Percentiles rank a stretch among this genome's conserved stretches.
phyloP scores from a whole-genome alignment of 2,797 vertebrate species.

The Salarias fasciatus region DNA sequence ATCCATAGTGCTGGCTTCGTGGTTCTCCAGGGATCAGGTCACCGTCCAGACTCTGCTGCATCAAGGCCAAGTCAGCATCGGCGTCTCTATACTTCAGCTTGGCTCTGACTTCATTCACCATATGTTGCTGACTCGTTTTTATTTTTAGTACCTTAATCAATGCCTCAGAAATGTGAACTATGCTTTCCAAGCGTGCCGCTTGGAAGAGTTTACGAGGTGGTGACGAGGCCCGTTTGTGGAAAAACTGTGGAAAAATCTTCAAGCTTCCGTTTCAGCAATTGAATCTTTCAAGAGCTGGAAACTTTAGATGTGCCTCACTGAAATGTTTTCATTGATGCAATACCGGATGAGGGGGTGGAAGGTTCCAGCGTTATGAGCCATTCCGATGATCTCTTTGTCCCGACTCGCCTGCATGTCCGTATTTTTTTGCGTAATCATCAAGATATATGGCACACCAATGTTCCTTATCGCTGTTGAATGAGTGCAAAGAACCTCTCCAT shows the following conservation, averaged over 20 bases:
- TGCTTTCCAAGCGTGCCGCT: neutral
- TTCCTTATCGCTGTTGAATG: conserved; percentile 9
- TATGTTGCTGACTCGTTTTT: conserved; percentile 20
- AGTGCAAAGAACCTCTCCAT: neutral
- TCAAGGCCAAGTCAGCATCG: conserved; percentile 18
- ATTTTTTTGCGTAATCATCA: conserved; percentile 22
- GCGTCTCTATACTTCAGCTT: conserved; percentile 21
- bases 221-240: conserved; percentile 5
- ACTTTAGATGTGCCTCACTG: conserved; percentile 33
- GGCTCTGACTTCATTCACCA: conserved; percentile 19
- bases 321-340: conserved; percentile 30
- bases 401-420: conserved; percentile 19
- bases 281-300: conserved; percentile 18
- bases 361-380: conserved; percentile 2
- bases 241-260: conserved; percentile 39
- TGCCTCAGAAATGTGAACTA: neutral
- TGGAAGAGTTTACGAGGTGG: conserved; percentile 1
- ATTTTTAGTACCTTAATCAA: conserved; percentile 1
- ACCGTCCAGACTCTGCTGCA: neutral
- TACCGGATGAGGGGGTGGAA: conserved; percentile 3
- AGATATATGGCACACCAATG: conserved; percentile 2
- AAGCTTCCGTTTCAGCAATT: conserved; percentile 37
- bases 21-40: conserved; percentile 13
- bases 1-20: conserved; percentile 10
- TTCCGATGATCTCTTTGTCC: conserved; percentile 27